Conservation (phyloP, 2,888 invertebrate species). For the Noctua pronuba region DNA sequence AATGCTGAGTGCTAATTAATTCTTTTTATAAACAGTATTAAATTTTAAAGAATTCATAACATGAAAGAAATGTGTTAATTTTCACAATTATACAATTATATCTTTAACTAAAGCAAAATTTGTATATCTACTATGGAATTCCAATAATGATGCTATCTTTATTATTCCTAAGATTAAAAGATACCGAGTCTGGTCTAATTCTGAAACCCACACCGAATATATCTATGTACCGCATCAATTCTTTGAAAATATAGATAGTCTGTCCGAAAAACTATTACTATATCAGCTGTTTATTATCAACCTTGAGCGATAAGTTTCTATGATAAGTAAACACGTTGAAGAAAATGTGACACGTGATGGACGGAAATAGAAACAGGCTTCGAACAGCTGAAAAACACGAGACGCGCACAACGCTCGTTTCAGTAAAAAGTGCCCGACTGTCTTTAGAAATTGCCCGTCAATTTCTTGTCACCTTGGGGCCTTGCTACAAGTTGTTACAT, state of each 20-base stretch:
- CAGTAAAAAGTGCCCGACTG: conserved; percentile 5
- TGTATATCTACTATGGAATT: conserved; percentile 9
- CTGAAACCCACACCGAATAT: not conserved
- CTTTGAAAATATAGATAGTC: conserved; percentile 29
- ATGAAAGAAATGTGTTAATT: not conserved
- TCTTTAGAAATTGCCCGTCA: conserved; percentile 23
- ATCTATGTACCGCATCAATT: conserved; percentile 23
- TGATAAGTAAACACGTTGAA: conserved; percentile 46
- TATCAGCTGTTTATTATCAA: conserved; percentile 29
- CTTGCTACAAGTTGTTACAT: not conserved
- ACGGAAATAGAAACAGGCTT: conserved; percentile 32
- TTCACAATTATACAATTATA: not conserved
- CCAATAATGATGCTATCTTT: conserved; percentile 27
- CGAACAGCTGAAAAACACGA: conserved; percentile 11
- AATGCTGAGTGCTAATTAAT: conserved; percentile 15
- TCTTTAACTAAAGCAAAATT: not conserved
- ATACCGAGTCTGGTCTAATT: conserved; percentile 20
- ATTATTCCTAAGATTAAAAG: conserved; percentile 8
- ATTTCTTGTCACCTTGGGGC: conserved; percentile 8
- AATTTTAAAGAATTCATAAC: too few species aligned
- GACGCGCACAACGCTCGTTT: not conserved
- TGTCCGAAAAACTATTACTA: conserved; percentile 26
- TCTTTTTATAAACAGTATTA: too few species aligned
- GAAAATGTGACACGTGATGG: conserved; percentile 32
- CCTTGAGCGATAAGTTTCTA: conserved; percentile 34